Evolutionary conservation across 2,797 vertebrate species (phyloP).

Genomic region (Sebastes steindachneri): DNA sequence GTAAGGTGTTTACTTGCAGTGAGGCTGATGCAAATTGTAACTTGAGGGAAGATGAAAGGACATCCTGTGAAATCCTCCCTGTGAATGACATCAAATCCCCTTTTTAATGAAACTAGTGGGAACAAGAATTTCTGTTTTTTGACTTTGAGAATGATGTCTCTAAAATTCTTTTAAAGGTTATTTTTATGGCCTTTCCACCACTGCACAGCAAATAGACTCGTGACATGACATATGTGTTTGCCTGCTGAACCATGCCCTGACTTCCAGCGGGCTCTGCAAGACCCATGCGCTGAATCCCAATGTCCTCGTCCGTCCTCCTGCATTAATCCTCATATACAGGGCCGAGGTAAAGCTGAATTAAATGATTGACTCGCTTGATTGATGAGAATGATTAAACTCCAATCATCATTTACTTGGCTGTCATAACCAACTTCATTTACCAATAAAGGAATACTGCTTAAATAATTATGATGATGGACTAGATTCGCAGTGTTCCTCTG

Average conservation of each 20-base stretch:
- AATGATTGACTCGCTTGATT: conserved; percentile 63
- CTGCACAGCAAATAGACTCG: conserved; percentile 67
- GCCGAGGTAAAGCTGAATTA: conserved; percentile 35
- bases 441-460: conserved; percentile 45
- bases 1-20: background rate
- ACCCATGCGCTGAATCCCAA: conserved; percentile 64
- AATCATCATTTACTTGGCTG: conserved; percentile 68
- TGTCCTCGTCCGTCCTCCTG: conserved; percentile 27
- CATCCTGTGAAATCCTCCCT: background rate
- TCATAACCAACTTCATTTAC: conserved; percentile 65
- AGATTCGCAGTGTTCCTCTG: conserved; percentile 24
- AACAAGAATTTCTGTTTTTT: background rate
- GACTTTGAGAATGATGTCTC: conserved; percentile 33
- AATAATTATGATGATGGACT: conserved; percentile 55
- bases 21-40: background rate
- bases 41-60: background rate
- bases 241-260: conserved; percentile 60
- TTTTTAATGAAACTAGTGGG: background rate
- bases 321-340: conserved; percentile 34
- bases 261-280: conserved; percentile 40
- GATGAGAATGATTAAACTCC: conserved; percentile 72
- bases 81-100: background rate
- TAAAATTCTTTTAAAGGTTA: conserved; percentile 53
- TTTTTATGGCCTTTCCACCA: conserved; percentile 45
- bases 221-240: conserved; percentile 75